Evolutionary conservation across 2,888 invertebrate species (phyloP).

Genomic region (Pollenia angustigena): DNA sequence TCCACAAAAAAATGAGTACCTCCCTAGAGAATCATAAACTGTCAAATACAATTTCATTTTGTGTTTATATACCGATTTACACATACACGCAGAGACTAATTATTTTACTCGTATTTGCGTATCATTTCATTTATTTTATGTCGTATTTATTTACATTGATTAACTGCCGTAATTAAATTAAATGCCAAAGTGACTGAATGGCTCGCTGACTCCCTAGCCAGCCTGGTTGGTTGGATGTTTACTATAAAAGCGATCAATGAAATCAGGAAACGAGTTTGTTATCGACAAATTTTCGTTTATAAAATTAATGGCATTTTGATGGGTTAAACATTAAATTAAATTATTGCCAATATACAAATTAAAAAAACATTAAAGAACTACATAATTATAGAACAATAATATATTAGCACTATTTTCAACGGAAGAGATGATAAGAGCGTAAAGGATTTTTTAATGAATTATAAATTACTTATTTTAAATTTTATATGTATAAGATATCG

Average conservation of each 20-base stretch:
- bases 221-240: background rate
- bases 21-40: background rate
- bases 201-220: background rate
- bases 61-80: background rate
- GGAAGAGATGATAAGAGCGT: too few species aligned
- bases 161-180: slow-evolving; percentile 71
- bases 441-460: too few species aligned
- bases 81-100: background rate
- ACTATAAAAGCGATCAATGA: background rate
- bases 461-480: too few species aligned
- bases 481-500: too few species aligned
- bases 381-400: background rate
- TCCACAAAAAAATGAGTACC: too few species aligned
- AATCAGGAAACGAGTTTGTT: slow-evolving; percentile 42
- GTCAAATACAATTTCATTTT: slow-evolving; percentile 1
- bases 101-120: slow-evolving; percentile 12
- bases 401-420: too few species aligned
- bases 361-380: slow-evolving; percentile 1
- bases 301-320: slow-evolving; percentile 64
- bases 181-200: slow-evolving; percentile 27
- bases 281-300: slow-evolving; percentile 64
- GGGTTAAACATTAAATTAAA: slow-evolving; percentile 58
- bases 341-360: slow-evolving; percentile 30
- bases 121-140: slow-evolving; percentile 42
- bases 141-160: slow-evolving; percentile 65